Evolutionary conservation across 2,113 vertebrate genomes (phyloP), one percentile per base, ranked within the genome.

Genomic region (Misgurnus anguillicaudatus): DNA sequence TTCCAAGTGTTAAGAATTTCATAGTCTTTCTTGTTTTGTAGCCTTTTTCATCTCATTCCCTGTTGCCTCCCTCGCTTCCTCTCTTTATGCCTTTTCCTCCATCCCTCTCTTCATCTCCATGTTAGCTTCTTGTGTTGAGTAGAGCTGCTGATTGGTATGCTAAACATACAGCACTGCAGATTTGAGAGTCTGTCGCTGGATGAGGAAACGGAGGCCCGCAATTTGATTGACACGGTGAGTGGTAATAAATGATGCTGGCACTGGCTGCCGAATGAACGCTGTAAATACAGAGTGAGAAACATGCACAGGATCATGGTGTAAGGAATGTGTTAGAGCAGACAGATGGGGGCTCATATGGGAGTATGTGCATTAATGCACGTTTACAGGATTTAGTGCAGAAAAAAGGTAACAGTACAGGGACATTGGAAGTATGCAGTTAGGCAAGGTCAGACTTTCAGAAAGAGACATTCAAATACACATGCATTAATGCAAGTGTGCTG

Each of bases 211-310:
- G 31, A 73, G 58, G 45, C n/a, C 38, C 53, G 81, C 62, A 73
- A 66, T 80, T 86, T 87, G 82, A 88, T 82, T 89, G 89, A 87
- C 85, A 89, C 76, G 81, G 67, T 80, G 82, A 87, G 86, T 86
- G 60, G 85, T 86, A 87, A 89, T 86, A 86, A 89, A 90, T 86
- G 82, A 82, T 64, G 78, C 79, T 16, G 8, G 63, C 14, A 74
- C 67, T 68, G 17, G 76, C 80, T 78, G 80, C 79, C 45, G 65
- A 84, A 86, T 71, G 72, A 86, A 81, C 62, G 70, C 47, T 4
- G 58, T 76, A 60, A 85, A 84, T 82, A 82, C 75, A 83, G 66
- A 85, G 82, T 76, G 31, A 61, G 64, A 21, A 10, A 64, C 42
- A 38, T 9, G 2, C 6, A n/a, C 24, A 76, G 24, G 10, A 64